These are phyloP conservation scores for Athrips mouffetella DNA, from an alignment of 2,888 invertebrate species.

Conservation along the genomic window DNA sequence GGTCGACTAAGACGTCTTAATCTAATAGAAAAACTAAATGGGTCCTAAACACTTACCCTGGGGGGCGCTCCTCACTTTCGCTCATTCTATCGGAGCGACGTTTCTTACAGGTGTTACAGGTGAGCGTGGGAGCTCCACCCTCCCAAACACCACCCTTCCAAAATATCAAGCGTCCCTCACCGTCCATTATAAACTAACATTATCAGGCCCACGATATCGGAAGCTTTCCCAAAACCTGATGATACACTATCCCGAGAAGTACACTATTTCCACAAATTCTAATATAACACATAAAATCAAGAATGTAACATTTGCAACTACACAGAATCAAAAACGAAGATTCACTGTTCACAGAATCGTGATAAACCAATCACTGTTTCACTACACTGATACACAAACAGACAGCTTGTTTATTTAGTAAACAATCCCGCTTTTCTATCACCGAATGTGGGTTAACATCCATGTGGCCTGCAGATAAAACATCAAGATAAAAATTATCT, in stretches of 20 bases:
- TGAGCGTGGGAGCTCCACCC: constrained; percentile 63
- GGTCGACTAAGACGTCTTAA: too few species aligned
- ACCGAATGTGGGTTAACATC: constrained; percentile 41
- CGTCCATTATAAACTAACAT: constrained; percentile 57
- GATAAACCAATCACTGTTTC: constrained; percentile 25
- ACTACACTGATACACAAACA: constrained; percentile 35
- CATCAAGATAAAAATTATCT: constrained; percentile 35
- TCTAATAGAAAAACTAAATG: too few species aligned
- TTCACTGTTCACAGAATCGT: constrained; percentile 32
- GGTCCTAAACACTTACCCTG: constrained; percentile 50
- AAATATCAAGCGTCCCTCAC: constrained; percentile 67
- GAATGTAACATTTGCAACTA: not conserved
- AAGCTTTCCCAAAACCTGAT: constrained; percentile 18
- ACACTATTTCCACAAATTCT: too few species aligned
- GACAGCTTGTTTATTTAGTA: constrained; percentile 41
- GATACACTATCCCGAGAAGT: too few species aligned
- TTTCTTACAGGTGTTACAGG: constrained; percentile 68
- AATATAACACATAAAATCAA: not conserved
- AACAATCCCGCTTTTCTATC: constrained; percentile 41
- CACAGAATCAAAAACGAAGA: constrained; percentile 20
- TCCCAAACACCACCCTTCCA: constrained; percentile 73
- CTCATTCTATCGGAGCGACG: constrained; percentile 67
- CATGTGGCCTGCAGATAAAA: constrained; percentile 36
- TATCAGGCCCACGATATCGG: constrained; percentile 22
- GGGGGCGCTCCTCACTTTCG: constrained; percentile 55